Base-by-base conservation (phyloP, 2,888 invertebrate species). In the Imbricaverruca yamaguchii region DNA sequence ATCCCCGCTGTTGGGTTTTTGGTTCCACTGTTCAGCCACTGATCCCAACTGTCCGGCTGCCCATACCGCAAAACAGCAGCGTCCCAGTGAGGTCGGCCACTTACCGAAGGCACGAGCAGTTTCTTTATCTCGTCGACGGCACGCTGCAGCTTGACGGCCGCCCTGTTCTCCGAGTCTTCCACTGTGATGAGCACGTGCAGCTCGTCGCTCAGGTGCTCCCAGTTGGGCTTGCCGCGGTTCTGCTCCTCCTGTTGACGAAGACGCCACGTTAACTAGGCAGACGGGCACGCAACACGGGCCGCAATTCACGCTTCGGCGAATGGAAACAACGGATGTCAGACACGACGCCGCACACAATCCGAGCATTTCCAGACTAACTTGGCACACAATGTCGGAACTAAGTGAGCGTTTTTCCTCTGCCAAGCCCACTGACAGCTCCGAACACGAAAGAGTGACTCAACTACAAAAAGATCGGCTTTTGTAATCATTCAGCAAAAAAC, bases 201-300 rank as follows among this genome's bases (percentile, higher is more conserved):
- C 86, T 99, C 98, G 88, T 99, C 99, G 85, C 96, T 97, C 87
- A 99, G 90, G 88, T 99, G 99, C 88, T 99, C 99, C 99, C 99
- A 99, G 90, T 99, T 99, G 84, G 98, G 97, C 89, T 99, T 99
- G 85, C 99, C 99, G 87, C 98, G 92, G 90, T 98, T 99, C 87
- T 95, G 93, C 88, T 99, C 98, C 91, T 99, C 99, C 98, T 99
- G 90, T 61, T 86, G 85, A 82, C 65, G 59, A 39, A 39, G 39
- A 39, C 39, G 39, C 39, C 39, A 39, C 39, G 39, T 39, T 39
- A 39, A 39, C 39, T 39, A 39, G 39, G 39, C 39, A 39, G 39
- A 39, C 39, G 4, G 4, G 39, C 39, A 39, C 39, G 39, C 39
- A 39, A 39, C 1, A 39, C 39, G 39, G 39, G 39, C 39, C 39